A percentile compares a stretch with the other conserved stretches of the same genome.
Evolutionary conservation across 2,797 vertebrate genomes (phyloP).

Genomic region (Otolemur crassicaudatus): DNA sequence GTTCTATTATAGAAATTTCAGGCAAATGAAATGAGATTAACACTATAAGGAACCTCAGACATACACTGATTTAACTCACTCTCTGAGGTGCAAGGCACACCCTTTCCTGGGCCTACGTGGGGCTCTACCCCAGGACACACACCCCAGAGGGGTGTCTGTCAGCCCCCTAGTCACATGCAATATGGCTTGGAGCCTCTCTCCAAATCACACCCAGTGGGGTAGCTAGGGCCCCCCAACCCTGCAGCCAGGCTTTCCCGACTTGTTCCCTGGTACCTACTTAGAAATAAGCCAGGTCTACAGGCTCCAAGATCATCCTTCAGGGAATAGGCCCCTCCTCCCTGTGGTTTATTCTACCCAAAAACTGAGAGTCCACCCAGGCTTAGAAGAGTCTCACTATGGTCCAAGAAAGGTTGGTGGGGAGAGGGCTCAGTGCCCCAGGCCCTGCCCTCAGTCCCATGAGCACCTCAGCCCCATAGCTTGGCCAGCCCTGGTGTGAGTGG

Average conservation of each 20-base stretch:
- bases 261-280: background rate
- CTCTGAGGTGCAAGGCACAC: background rate
- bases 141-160: background rate
- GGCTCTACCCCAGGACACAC: background rate
- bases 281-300: background rate
- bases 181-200: background rate
- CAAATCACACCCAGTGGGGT: background rate
- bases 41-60: conserved; percentile 18
- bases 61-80: background rate
- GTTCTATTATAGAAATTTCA: conserved; percentile 48
- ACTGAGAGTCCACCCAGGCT: background rate
- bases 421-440: background rate
- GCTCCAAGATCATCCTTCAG: background rate
- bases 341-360: background rate
- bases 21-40: conserved; percentile 46
- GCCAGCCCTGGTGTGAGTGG: background rate
- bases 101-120: no score
- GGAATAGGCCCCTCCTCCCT: background rate
- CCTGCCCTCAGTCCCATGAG: background rate
- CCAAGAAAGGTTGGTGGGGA: background rate
- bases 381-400: background rate
- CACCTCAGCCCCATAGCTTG: background rate
- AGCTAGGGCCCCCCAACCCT: background rate
- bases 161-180: background rate
- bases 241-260: background rate